Evolutionary conservation across 2,113 vertebrate genomes (phyloP), one percentile per base, ranked within the genome.

Genomic region (Brevimyrus niger): DNA sequence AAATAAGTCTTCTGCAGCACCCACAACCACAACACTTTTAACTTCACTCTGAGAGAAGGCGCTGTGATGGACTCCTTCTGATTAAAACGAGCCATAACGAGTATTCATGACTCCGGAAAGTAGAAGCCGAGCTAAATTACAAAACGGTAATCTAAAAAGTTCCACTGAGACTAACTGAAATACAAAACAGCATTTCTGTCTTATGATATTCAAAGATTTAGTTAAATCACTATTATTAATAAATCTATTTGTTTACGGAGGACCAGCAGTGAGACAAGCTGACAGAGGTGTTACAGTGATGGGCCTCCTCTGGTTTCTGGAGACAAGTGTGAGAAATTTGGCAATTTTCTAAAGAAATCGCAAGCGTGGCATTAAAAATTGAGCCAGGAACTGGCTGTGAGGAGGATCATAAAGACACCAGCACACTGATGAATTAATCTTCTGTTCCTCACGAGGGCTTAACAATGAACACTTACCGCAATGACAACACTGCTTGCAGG

Each of bases 231-330:
- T 53, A 15, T 80, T 80, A 51, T 48, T 88, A n/a, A 46, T 23
- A 82, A 38, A 80, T 69, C 61, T 50, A n/a, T 38, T 73, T 50
- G 47, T n/a, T 44, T 31, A 51, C 2, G 23, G 10, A 88, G 85
- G 38, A 73, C 87, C 87, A 85, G 87, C 69, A 87, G 83, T 87
- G 91, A 89, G 91, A 92, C 92, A 91, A 92, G 42, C 17, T 48
- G 31, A n/a, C 38, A 19, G 21, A 19, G 1, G 31, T 3, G 6
- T 46, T 13, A 10, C 13, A 4, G n/a, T 3, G 11, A 38, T 11
- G 27, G 13, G 19, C 58, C 42, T 44, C 61, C 3, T 46, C 82
- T 84, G 17, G 38, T 47, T 47, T 44, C 82, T 84, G 82, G 76
- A 21, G 38, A 83, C 38, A 84, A n/a, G 82, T n/a, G 9, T 46